phyloP scores from a whole-genome alignment of 2,797 vertebrate species.

The Molossus molossus region DNA sequence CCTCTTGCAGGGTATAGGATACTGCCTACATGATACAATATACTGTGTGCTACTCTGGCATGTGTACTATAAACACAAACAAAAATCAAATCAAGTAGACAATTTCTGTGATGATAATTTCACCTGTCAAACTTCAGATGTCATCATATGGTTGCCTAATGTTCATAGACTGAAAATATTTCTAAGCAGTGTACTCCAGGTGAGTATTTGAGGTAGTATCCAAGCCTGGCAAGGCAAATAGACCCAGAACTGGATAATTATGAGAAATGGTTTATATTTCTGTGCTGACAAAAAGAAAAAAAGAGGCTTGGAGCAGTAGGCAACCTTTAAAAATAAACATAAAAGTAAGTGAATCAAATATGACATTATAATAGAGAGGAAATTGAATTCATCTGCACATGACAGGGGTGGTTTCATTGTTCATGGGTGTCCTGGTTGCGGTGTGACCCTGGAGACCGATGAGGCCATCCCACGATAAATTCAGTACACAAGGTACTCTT shows the following conservation, averaged over 20 bases:
- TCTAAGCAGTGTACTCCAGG: constrained; percentile 72
- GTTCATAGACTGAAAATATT: constrained; percentile 71
- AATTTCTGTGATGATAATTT: constrained; percentile 57
- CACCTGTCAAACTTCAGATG: constrained; percentile 41
- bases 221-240: constrained; percentile 82
- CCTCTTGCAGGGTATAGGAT: constrained; percentile 63
- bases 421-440: constrained; percentile 87
- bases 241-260: constrained; percentile 79
- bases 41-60: background rate
- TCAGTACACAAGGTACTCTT: constrained; percentile 87
- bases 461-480: constrained; percentile 89
- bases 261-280: constrained; percentile 85
- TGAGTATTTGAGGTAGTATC: constrained; percentile 72
- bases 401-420: constrained; percentile 89
- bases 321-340: constrained; percentile 90
- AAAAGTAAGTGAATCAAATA: constrained; percentile 90
- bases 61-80: constrained; percentile 35
- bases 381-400: constrained; percentile 90
- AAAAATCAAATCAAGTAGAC: constrained; percentile 66
- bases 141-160: constrained; percentile 73
- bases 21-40: background rate
- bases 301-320: constrained; percentile 85
- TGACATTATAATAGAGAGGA: constrained; percentile 89
- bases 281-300: constrained; percentile 80
- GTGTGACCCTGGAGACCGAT: constrained; percentile 88